These are phyloP conservation scores for Camponotus fellah DNA, from an alignment of 2,888 invertebrate genomes.

Conservation along the genomic window DNA sequence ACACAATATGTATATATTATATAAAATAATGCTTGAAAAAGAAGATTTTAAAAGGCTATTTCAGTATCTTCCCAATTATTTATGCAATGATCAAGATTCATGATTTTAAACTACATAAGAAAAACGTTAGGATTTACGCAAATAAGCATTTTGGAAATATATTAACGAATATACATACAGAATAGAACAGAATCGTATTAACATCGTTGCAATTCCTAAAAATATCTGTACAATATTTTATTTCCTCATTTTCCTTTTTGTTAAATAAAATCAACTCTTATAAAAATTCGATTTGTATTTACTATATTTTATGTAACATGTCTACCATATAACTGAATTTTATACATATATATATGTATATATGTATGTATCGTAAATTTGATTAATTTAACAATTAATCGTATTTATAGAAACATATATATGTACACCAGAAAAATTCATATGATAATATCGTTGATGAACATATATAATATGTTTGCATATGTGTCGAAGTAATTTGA, in stretches of 20 bases:
- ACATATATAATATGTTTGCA: constrained; percentile 39
- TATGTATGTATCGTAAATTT: not conserved
- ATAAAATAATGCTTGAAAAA: not conserved
- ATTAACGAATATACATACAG: constrained; percentile 47
- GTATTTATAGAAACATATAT: constrained; percentile 26
- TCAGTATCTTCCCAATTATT: not conserved
- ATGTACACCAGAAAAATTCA: not conserved
- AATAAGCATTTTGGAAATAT: constrained; percentile 2
- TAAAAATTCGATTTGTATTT: constrained; percentile 70
- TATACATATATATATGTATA: constrained; percentile 28
- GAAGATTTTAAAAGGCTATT: constrained; percentile 9
- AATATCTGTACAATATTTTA: constrained; percentile 57
- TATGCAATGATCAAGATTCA: not conserved
- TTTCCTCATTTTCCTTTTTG: constrained; percentile 35
- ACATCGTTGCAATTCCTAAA: not conserved
- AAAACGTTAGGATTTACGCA: not conserved
- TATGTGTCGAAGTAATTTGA: constrained; percentile 48
- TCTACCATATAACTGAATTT: constrained; percentile 71
- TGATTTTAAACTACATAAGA: not conserved
- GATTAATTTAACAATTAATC: not conserved
- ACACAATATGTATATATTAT: constrained; percentile 14
- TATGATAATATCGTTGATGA: no score
- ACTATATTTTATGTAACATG: constrained; percentile 74
- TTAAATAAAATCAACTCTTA: constrained; percentile 41
- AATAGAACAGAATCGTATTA: constrained; percentile 16